phyloP scores from a whole-genome alignment of 2,888 invertebrate genomes.

The Eristalis arbustorum region DNA sequence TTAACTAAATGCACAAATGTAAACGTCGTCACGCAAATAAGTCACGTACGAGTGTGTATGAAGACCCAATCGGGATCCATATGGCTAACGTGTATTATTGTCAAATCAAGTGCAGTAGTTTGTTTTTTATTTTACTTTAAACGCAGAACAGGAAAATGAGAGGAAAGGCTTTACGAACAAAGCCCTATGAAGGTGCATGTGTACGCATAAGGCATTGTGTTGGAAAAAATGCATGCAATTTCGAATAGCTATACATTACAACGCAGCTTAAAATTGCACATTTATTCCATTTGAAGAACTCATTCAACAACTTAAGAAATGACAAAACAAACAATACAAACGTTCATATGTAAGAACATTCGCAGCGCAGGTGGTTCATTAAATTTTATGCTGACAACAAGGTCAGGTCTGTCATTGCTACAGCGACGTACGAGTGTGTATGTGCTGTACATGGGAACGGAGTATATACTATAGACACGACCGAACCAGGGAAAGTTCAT shows the following conservation, averaged over 20 bases:
- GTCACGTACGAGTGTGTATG: no score
- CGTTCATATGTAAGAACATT: neutral
- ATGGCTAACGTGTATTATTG: no score
- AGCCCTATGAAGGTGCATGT: no score
- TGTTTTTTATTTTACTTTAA: no score
- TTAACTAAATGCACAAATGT: no score
- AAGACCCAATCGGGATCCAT: no score
- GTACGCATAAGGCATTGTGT: neutral
- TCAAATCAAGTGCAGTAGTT: no score
- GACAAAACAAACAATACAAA: slow-evolving; percentile 9
- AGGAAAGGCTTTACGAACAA: no score
- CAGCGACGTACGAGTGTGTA: neutral
- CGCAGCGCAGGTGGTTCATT: slow-evolving; percentile 52
- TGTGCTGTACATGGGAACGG: slow-evolving; percentile 14
- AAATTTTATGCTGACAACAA: slow-evolving; percentile 45
- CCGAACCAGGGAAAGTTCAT: neutral
- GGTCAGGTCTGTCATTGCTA: slow-evolving; percentile 35
- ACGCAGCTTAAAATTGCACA: no score
- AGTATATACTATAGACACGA: neutral
- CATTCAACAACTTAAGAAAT: slow-evolving; percentile 6
- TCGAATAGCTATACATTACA: no score
- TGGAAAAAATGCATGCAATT: neutral
- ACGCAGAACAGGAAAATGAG: no score
- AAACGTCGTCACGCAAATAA: no score
- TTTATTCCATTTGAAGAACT: neutral